A percentile compares a stretch with the other conserved stretches of the same genome.
Evolutionary conservation across 2,797 vertebrate species (phyloP).

Genomic region (Acanthiza pusilla): DNA sequence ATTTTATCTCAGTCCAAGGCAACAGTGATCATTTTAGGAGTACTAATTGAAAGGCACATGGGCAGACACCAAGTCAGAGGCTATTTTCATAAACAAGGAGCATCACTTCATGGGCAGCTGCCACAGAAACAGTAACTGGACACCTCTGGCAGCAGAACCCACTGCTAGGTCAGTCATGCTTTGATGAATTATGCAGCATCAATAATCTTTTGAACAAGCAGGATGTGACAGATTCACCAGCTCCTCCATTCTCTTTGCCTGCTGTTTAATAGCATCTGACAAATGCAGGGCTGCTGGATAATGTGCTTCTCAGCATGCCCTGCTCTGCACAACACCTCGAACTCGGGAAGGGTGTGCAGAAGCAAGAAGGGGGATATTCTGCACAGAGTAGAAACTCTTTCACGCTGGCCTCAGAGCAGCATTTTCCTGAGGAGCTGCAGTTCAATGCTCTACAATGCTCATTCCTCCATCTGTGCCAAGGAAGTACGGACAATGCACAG

Average conservation of each 20-base stretch:
- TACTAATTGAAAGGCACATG: background rate
- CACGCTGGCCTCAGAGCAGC: background rate
- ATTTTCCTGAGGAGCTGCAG: background rate
- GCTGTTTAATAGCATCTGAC: conserved; percentile 30
- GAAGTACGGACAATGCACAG: background rate
- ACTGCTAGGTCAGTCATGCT: background rate
- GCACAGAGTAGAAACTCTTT: background rate
- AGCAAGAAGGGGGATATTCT: background rate
- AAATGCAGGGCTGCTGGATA: conserved; percentile 9
- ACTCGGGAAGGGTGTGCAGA: background rate
- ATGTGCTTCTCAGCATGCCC: background rate
- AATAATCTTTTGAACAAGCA: conserved; percentile 34
- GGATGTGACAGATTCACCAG: conserved; percentile 34
- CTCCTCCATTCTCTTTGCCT: background rate
- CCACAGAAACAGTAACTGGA: background rate
- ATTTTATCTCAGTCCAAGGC: background rate
- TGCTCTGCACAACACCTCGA: background rate
- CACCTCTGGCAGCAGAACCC: background rate
- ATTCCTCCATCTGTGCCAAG: background rate
- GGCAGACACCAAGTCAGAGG: background rate
- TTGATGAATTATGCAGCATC: conserved; percentile 31
- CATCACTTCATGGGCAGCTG: background rate
- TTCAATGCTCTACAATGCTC: background rate
- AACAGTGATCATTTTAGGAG: background rate
- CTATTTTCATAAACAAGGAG: background rate